phyloP scores from a whole-genome alignment of 2,888 invertebrate species.

The Anticlea derivata region DNA sequence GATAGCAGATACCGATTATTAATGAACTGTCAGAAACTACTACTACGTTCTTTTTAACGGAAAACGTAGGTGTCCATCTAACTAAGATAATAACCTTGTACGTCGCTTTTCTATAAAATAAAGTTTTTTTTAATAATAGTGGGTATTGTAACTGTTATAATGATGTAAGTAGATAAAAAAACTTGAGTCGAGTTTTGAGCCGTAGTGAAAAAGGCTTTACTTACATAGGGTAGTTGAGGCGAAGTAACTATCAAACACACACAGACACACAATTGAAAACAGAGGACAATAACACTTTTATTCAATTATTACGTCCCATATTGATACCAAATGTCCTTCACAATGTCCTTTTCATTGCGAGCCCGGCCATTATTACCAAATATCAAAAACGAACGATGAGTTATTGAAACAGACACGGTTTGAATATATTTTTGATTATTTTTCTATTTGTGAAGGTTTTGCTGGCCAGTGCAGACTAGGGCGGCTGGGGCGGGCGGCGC shows the following conservation, averaged over 20 bases:
- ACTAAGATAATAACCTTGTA: too few relatives aligned
- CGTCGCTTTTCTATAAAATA: too few relatives aligned
- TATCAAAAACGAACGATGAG: conserved; percentile 9
- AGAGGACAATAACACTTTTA: conserved; percentile 40
- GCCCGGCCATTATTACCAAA: conserved; percentile 16
- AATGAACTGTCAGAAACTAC: conserved; percentile 12
- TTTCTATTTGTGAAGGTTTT: conserved; percentile 47
- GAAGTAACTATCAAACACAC: conserved; percentile 41
- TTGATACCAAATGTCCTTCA: conserved; percentile 29
- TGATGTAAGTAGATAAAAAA: too few relatives aligned
- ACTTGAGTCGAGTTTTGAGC: too few relatives aligned
- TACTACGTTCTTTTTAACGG: background rate
- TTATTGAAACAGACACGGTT: conserved; percentile 10
- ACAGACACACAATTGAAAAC: conserved; percentile 39
- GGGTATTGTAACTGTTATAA: too few relatives aligned
- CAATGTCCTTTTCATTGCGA: background rate
- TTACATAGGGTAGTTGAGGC: conserved; percentile 53
- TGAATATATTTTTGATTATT: conserved; percentile 44
- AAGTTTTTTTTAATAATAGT: too few relatives aligned
- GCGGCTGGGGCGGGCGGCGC: conserved; percentile 49
- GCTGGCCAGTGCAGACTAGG: conserved; percentile 44
- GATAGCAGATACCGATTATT: conserved; percentile 3
- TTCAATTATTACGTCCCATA: conserved; percentile 46
- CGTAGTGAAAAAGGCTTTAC: conserved; percentile 30
- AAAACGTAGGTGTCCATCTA: background rate